A percentile compares a stretch with the other conserved stretches of the same genome.
Evolutionary conservation across 2,888 invertebrate genomes (phyloP).

Genomic region (Caenorhabditis zanzibari): DNA sequence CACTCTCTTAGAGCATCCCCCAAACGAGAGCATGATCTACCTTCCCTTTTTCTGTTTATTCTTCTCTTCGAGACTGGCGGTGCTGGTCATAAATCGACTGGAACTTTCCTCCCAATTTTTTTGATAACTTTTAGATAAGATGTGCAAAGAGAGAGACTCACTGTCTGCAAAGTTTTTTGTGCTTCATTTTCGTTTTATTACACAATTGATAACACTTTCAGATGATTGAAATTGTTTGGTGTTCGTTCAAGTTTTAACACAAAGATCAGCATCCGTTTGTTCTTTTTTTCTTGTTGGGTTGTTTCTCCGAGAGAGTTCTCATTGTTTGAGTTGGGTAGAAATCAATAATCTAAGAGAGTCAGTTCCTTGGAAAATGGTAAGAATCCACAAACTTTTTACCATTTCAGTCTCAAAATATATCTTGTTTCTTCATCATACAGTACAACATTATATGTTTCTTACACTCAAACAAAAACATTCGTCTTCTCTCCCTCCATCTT

Average conservation of each 20-base stretch:
- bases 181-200: conserved; percentile 1
- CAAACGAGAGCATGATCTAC: conserved; percentile 13
- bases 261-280: conserved; percentile 7
- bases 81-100: conserved; percentile 46
- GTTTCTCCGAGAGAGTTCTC: conserved; percentile 2
- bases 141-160: not conserved
- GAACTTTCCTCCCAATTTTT: conserved; percentile 24
- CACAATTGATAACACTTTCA: not conserved
- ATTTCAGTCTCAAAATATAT: not conserved
- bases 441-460: not conserved
- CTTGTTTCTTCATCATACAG: conserved; percentile 11
- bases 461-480: conserved; percentile 8
- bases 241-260: conserved; percentile 14
- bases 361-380: no score
- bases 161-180: conserved; percentile 22
- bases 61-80: conserved; percentile 34
- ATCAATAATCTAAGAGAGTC: conserved; percentile 7
- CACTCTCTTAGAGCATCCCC: conserved; percentile 12
- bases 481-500: not conserved
- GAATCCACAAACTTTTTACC: no score
- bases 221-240: not conserved
- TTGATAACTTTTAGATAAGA: conserved; percentile 16
- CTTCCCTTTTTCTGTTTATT: conserved; percentile 31
- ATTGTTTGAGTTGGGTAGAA: conserved; percentile 14
- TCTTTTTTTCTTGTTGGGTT: conserved; percentile 8